Conservation (phyloP, 1,140 invertebrate species). For the Myzus persicae region DNA sequence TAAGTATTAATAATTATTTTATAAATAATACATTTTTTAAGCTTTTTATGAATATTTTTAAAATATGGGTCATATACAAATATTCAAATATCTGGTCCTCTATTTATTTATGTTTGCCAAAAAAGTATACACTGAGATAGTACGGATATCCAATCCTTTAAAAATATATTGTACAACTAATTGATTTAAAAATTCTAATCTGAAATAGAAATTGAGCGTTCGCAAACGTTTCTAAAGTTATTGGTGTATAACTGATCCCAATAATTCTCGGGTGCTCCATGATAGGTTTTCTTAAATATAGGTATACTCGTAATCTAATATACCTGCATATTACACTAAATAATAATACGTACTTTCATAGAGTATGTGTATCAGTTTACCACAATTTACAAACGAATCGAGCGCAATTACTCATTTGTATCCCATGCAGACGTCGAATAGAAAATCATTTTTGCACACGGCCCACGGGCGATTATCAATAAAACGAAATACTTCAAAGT, state of each 20-base stretch:
- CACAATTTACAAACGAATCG: too few species aligned
- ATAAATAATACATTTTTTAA: not conserved
- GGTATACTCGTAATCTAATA: too few species aligned
- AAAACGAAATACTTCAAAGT: conserved; percentile 8
- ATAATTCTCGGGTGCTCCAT: not conserved
- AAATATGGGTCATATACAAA: too few species aligned
- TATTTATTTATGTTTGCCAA: not conserved
- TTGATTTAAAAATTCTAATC: not conserved
- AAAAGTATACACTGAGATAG: not conserved
- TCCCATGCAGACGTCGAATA: not conserved
- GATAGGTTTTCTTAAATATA: too few species aligned
- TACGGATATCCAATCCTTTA: not conserved
- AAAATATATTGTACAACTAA: not conserved
- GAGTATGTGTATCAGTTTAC: too few species aligned
- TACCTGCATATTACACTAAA: too few species aligned
- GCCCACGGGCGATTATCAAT: not conserved
- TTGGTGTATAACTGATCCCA: not conserved
- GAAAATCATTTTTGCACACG: not conserved
- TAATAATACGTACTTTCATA: too few species aligned
- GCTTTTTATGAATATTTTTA: not conserved
- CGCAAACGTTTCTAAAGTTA: not conserved
- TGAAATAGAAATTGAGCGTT: not conserved
- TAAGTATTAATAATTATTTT: too few species aligned
- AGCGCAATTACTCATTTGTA: not conserved
- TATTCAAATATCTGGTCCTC: too few species aligned